Evolutionary conservation across 2,797 vertebrate genomes (phyloP).

Genomic region (Sebastolobus altivelis): DNA sequence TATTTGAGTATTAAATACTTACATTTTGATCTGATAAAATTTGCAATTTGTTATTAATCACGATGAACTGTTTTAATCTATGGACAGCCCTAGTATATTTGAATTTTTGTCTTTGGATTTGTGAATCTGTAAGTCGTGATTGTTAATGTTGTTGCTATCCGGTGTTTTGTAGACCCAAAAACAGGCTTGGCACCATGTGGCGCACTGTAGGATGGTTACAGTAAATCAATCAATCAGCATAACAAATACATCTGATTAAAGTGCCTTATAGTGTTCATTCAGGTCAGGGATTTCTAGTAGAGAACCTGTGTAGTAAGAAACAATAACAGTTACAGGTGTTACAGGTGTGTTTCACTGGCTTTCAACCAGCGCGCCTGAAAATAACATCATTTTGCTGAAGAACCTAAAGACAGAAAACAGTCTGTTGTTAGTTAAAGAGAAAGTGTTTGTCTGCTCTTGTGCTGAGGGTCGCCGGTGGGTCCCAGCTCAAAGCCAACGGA

Average conservation of each 20-base stretch:
- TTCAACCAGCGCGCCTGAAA: neutral
- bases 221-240: neutral
- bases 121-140: too few species aligned
- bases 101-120: too few species aligned
- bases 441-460: neutral
- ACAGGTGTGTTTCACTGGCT: neutral
- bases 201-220: neutral
- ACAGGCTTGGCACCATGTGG: neutral
- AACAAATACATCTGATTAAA: neutral
- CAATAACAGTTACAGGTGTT: neutral
- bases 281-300: neutral
- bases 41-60: accelerated
- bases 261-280: neutral
- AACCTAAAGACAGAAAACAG: neutral
- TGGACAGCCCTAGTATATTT: too few species aligned
- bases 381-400: neutral
- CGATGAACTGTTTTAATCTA: too few species aligned
- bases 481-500: constrained; percentile 27
- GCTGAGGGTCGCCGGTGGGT: constrained; percentile 9
- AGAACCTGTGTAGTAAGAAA: neutral
- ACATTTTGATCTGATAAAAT: too few species aligned
- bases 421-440: neutral
- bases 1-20: too few species aligned
- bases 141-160: too few species aligned
- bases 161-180: neutral